These are phyloP conservation scores for Azemiops feae DNA, from an alignment of 2,113 vertebrate species.

Conservation along the genomic window DNA sequence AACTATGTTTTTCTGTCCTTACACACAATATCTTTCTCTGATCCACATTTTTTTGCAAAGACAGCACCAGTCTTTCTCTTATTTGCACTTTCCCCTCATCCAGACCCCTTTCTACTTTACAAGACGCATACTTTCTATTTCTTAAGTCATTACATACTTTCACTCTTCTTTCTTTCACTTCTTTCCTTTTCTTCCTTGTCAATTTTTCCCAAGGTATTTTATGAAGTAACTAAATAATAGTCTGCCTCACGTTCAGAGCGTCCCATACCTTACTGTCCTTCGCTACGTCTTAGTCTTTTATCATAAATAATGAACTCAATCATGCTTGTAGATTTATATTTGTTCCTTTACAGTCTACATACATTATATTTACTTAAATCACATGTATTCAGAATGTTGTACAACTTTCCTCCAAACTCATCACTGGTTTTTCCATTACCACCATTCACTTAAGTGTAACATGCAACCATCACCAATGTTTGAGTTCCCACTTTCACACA, in stretches of 20 bases:
- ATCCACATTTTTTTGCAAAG: not conserved
- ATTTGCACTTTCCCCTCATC: not conserved
- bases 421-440: not conserved
- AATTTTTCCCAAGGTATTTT: not conserved
- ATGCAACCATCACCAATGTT: not conserved
- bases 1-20: not conserved
- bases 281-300: not conserved
- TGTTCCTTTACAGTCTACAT: not conserved
- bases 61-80: not conserved
- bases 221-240: not conserved
- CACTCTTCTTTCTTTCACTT: not conserved
- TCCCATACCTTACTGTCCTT: not conserved
- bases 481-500: not conserved
- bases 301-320: not conserved
- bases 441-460: not conserved
- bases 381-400: not conserved
- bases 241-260: not conserved
- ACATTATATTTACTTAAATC: not conserved
- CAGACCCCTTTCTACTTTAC: not conserved
- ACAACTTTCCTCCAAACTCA: not conserved
- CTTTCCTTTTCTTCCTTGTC: not conserved
- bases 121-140: not conserved
- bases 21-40: not conserved
- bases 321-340: not conserved
- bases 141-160: not conserved